A percentile compares a stretch with the other conserved stretches of the same genome.
phyloP scores from a whole-genome alignment of 2,888 invertebrate genomes.

The Fragum sueziense region DNA sequence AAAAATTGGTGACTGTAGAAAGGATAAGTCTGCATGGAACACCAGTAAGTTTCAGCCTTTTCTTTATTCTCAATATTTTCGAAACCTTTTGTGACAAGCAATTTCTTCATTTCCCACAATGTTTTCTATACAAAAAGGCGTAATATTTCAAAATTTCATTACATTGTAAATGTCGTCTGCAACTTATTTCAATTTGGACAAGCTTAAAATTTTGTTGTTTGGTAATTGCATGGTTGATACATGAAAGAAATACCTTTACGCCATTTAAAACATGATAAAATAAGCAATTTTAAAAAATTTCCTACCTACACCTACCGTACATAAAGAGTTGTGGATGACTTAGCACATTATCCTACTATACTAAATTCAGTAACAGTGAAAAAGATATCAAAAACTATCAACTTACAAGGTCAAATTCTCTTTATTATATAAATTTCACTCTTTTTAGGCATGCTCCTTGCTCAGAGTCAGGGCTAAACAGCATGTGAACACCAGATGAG shows the following conservation, averaged over 20 bases:
- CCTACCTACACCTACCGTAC: not conserved
- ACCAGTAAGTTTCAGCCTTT: not conserved
- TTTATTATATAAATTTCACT: not conserved
- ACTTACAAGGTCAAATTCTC: not conserved
- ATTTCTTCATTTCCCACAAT: constrained; percentile 1
- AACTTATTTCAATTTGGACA: not conserved
- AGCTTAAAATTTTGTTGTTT: not conserved
- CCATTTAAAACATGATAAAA: no score
- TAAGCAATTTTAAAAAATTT: no score
- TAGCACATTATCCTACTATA: not conserved
- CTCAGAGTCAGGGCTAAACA: not conserved
- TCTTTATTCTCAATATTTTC: not conserved
- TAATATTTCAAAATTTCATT: not conserved
- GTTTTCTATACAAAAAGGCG: not conserved
- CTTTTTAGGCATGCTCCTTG: not conserved
- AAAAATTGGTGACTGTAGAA: no score
- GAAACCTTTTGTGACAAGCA: not conserved
- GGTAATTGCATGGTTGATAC: no score
- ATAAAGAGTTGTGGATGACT: not conserved
- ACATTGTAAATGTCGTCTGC: not conserved
- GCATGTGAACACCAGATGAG: no score
- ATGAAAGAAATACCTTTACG: not conserved
- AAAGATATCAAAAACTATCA: not conserved
- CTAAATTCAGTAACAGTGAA: not conserved
- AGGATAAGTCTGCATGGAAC: not conserved